phyloP scores from a whole-genome alignment of 2,797 vertebrate species.

The Intellagama lesueurii region DNA sequence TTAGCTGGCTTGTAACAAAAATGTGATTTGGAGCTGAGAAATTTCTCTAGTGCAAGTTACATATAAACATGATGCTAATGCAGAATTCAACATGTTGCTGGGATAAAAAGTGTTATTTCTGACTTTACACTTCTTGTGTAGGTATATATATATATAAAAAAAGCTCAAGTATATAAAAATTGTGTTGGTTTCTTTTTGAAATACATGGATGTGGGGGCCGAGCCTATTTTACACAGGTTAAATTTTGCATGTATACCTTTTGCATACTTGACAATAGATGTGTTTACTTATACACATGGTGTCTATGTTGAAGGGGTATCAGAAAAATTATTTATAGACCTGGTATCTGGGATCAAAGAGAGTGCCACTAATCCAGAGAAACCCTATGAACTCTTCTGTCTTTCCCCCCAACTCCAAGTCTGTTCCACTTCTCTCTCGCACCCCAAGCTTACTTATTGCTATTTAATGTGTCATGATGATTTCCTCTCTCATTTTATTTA shows the following conservation, averaged over 20 bases:
- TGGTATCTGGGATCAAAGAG: too few relatives aligned
- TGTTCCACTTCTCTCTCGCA: neutral
- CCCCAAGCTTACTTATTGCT: neutral
- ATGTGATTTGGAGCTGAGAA: neutral
- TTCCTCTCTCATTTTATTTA: neutral
- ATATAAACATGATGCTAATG: too few relatives aligned
- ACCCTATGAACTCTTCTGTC: neutral
- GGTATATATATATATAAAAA: too few relatives aligned
- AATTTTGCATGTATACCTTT: neutral
- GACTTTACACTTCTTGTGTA: too few relatives aligned
- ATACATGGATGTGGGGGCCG: neutral
- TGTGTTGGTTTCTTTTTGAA: neutral
- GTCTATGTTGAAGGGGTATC: neutral
- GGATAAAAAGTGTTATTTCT: too few relatives aligned
- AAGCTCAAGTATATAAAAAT: neutral
- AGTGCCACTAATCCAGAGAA: neutral
- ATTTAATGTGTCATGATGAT: neutral
- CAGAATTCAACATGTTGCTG: too few relatives aligned
- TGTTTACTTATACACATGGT: neutral
- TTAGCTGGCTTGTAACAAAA: neutral
- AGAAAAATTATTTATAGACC: neutral
- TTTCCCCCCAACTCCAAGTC: neutral
- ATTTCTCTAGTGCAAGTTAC: neutral
- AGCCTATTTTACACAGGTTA: neutral
- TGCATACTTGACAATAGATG: neutral